A percentile compares a stretch with the other conserved stretches of the same genome.
Evolutionary conservation across 2,113 vertebrate genomes (phyloP).

Genomic region (Orthonyx spaldingii): DNA sequence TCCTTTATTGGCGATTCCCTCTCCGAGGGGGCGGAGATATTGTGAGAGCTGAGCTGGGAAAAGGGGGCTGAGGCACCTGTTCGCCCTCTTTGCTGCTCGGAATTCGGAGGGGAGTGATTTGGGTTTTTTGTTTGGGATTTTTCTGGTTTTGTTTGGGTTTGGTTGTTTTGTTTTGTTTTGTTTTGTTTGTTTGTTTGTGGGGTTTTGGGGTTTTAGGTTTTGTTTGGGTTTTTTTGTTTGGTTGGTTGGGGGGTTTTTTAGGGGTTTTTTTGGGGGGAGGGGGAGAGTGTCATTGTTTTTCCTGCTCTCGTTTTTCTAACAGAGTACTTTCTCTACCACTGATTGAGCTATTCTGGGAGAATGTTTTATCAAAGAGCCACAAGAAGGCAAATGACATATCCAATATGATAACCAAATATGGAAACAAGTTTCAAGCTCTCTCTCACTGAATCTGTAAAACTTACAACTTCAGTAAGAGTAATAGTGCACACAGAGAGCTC

Average conservation of each 20-base stretch:
- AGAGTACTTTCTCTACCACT: not conserved
- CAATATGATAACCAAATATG: not conserved
- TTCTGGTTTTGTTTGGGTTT: too few relatives aligned
- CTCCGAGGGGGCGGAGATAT: too few relatives aligned
- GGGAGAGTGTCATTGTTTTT: not conserved
- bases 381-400: not conserved
- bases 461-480: not conserved
- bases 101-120: too few relatives aligned
- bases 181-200: not conserved
- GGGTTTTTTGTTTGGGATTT: fast-evolving
- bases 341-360: not conserved
- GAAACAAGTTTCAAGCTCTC: not conserved
- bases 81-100: too few relatives aligned
- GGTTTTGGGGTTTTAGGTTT: not conserved
- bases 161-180: not conserved
- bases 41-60: too few relatives aligned
- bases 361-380: not conserved
- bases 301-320: not conserved
- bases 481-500: not conserved
- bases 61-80: too few relatives aligned
- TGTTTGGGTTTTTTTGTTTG: too few relatives aligned
- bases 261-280: fast-evolving
- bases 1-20: too few relatives aligned
- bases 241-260: not conserved
- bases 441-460: not conserved